Conservation (phyloP, 2,888 invertebrate genomes). For the Drosophila atroscutellata region DNA sequence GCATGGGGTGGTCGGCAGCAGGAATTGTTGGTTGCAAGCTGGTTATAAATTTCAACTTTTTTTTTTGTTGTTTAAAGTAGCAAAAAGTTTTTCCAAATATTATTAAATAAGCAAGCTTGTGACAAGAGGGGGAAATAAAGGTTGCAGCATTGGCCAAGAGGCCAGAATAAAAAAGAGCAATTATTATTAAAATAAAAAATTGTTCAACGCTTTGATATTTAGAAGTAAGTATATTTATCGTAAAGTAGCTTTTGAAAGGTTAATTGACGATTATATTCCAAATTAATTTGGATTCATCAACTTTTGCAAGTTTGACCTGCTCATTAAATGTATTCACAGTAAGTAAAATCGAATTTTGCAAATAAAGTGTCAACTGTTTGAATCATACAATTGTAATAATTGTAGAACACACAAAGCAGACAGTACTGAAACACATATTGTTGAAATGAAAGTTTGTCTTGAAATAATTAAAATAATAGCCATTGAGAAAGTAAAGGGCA, state of each 20-base stretch:
- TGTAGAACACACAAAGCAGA: not conserved
- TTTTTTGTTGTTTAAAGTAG: constrained; percentile 42
- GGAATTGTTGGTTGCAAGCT: constrained; percentile 33
- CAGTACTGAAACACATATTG: not conserved
- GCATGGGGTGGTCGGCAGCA: constrained; percentile 15
- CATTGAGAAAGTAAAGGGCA: constrained; percentile 33
- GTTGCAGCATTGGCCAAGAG: constrained; percentile 11
- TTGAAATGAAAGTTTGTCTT: constrained; percentile 25
- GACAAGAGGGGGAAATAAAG: constrained; percentile 14
- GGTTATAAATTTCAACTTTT: constrained; percentile 51
- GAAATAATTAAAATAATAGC: constrained; percentile 60
- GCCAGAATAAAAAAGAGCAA: constrained; percentile 1
- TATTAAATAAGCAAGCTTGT: constrained; percentile 58
- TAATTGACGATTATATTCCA: not conserved
- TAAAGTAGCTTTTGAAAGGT: not conserved
- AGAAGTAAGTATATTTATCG: not conserved
- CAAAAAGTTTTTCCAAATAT: constrained; percentile 60
- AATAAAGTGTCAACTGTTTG: not conserved
- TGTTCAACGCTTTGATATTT: constrained; percentile 12
- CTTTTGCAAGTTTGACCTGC: not conserved
- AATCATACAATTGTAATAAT: not conserved
- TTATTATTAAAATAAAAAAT: constrained; percentile 10
- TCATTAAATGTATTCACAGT: not conserved
- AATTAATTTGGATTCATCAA: not conserved
- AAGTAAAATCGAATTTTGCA: not conserved